Evolutionary conservation across 1,140 invertebrate species (phyloP).

Genomic region (Eurosta solidaginis): DNA sequence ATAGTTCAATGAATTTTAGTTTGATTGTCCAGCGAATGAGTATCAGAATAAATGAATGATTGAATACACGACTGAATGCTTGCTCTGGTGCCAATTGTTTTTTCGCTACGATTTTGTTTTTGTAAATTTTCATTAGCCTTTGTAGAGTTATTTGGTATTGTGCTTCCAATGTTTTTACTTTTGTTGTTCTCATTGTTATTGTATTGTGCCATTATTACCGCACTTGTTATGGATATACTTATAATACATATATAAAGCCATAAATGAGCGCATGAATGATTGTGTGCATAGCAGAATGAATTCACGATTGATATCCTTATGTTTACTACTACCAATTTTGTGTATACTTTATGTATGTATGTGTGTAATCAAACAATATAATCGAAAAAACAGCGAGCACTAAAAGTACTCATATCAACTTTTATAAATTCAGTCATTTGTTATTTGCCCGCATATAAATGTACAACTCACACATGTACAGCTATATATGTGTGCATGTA

Average conservation of each 20-base stretch:
- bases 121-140: too few relatives aligned
- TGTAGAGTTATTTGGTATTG: too few relatives aligned
- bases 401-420: too few relatives aligned
- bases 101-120: too few relatives aligned
- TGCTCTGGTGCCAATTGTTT: neutral
- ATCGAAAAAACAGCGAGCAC: neutral
- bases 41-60: neutral
- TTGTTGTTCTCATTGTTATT: too few relatives aligned
- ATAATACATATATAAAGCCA: neutral
- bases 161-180: too few relatives aligned
- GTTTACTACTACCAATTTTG: too few relatives aligned
- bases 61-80: neutral
- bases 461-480: neutral
- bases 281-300: neutral
- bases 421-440: neutral
- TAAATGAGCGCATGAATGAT: conserved; percentile 17
- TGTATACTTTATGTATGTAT: too few relatives aligned
- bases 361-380: too few relatives aligned
- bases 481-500: neutral
- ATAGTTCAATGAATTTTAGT: conserved; percentile 19
- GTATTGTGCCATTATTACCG: neutral
- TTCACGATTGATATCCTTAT: neutral
- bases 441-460: neutral
- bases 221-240: neutral
- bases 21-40: conserved; percentile 17